Conservation (phyloP, 2,888 invertebrate genomes). For the Temnothorax unifasciatus region DNA sequence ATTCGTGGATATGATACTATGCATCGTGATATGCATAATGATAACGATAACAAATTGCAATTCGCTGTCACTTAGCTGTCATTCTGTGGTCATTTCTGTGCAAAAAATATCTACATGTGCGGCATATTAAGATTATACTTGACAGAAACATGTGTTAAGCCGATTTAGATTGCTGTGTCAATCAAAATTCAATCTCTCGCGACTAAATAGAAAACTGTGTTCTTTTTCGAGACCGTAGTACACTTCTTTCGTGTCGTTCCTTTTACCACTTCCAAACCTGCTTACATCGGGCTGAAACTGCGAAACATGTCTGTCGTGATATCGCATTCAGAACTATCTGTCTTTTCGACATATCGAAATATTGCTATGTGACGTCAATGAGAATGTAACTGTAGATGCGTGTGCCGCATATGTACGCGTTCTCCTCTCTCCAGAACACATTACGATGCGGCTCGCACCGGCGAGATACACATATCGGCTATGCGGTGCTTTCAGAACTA, state of each 20-base stretch:
- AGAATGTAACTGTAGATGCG: conserved; percentile 7
- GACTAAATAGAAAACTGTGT: background rate
- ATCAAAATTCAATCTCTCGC: conserved; percentile 32
- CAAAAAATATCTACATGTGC: background rate
- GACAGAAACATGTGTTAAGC: conserved; percentile 39
- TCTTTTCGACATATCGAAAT: conserved; percentile 16
- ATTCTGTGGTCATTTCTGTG: background rate
- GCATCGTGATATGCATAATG: conserved; percentile 46
- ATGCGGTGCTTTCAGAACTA: conserved; percentile 16
- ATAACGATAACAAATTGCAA: conserved; percentile 36
- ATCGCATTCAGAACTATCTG: conserved; percentile 19
- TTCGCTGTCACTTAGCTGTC: conserved; percentile 14
- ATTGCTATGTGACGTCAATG: background rate
- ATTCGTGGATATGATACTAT: conserved; percentile 11
- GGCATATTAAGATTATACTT: conserved; percentile 20
- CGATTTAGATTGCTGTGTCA: conserved; percentile 45
- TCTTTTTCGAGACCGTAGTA: background rate
- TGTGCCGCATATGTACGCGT: conserved; percentile 33
- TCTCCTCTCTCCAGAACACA: conserved; percentile 59
- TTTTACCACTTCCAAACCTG: background rate
- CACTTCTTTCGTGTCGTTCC: background rate
- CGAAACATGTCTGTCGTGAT: background rate
- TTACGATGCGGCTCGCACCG: conserved; percentile 45
- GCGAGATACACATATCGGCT: conserved; percentile 57
- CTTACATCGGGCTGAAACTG: background rate